These are phyloP conservation scores for Ciona savignyi DNA, from an alignment of 23 tunicate species.

Conservation along the genomic window DNA sequence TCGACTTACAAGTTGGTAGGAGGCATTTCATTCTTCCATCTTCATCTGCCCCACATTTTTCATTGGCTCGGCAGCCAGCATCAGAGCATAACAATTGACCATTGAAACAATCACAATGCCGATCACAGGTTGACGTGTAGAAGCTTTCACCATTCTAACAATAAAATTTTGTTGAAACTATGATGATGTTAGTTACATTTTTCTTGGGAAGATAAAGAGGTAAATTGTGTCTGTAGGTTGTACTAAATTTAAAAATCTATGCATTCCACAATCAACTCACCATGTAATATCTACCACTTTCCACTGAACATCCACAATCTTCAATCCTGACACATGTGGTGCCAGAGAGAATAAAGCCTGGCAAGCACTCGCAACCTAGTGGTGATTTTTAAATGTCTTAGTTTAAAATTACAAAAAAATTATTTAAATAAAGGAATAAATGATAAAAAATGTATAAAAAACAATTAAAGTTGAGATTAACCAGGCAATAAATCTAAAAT, in stretches of 20 bases:
- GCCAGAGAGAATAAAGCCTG: conserved; percentile 46
- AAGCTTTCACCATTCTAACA: conserved; percentile 46
- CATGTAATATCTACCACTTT: conserved; percentile 47
- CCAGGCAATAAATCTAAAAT: too few species aligned
- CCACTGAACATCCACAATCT: conserved; percentile 47
- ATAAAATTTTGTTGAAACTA: too few species aligned
- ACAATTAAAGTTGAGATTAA: too few species aligned
- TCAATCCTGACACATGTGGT: conserved; percentile 23
- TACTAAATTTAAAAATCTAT: too few species aligned
- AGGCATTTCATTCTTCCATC: conserved; percentile 43
- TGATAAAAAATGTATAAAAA: too few species aligned
- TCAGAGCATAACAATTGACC: conserved; percentile 19
- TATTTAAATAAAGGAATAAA: background rate
- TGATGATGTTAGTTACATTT: too few species aligned
- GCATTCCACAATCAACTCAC: too few species aligned
- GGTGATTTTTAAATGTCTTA: background rate
- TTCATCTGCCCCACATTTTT: conserved; percentile 48
- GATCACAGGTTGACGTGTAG: conserved; percentile 15
- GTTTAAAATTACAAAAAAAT: background rate
- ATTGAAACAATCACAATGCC: conserved; percentile 26
- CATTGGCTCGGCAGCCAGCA: conserved; percentile 15
- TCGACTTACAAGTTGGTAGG: conserved; percentile 35
- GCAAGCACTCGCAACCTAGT: conserved; percentile 53
- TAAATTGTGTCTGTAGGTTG: too few species aligned
- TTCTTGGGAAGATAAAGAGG: too few species aligned